phyloP scores from a whole-genome alignment of 2,888 invertebrate genomes.

The Perdita meconis region DNA sequence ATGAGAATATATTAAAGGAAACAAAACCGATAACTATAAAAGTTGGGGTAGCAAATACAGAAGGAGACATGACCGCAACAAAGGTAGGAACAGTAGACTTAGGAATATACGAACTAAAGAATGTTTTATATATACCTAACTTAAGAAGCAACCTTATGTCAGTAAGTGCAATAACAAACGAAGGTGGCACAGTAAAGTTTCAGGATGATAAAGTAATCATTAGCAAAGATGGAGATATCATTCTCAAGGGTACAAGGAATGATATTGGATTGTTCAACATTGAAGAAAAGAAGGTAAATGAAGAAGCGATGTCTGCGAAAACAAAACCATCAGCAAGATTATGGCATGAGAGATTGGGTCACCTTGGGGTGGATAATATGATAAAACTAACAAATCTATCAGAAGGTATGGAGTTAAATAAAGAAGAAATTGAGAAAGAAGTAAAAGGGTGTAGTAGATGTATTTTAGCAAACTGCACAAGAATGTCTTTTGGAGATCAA shows the following conservation, averaged over 20 bases:
- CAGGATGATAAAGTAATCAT: no score
- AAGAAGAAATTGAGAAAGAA: neutral
- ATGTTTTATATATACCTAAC: neutral
- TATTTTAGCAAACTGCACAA: neutral
- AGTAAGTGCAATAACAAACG: neutral
- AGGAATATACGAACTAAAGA: no score
- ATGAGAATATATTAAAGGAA: no score
- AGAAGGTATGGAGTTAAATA: neutral
- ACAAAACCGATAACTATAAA: no score
- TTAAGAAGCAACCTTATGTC: neutral
- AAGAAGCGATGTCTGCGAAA: neutral
- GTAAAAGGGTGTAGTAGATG: neutral
- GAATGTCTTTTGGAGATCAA: neutral
- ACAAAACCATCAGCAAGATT: neutral
- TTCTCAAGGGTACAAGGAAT: neutral
- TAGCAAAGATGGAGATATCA: neutral
- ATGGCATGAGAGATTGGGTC: neutral
- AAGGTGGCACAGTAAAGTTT: no score
- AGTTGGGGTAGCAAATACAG: no score
- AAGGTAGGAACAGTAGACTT: no score
- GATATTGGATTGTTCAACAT: neutral
- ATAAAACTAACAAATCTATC: neutral
- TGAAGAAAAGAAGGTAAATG: neutral
- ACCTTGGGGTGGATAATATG: neutral
- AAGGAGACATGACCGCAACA: no score